Evolutionary conservation across 2,888 invertebrate genomes (phyloP).

Genomic region (Stenodera caucasica): DNA sequence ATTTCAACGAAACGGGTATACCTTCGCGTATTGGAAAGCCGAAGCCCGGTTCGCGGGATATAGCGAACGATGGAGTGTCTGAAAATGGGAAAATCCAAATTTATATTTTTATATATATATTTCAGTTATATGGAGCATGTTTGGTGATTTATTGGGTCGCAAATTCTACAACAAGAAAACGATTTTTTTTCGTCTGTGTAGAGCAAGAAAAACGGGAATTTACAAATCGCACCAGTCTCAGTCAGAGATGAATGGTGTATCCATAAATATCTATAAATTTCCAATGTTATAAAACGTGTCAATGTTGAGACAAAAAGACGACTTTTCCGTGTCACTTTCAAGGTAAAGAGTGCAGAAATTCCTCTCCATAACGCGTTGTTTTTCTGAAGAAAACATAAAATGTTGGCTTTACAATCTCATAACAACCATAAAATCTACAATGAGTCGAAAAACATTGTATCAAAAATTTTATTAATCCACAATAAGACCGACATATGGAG

Average conservation of each 20-base stretch:
- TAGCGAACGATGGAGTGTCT: slow-evolving; percentile 92
- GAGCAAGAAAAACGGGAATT: neutral
- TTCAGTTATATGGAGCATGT: neutral
- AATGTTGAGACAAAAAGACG: too few relatives aligned
- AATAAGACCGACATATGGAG: too few relatives aligned
- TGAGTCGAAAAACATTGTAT: too few relatives aligned
- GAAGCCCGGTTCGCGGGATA: slow-evolving; percentile 90
- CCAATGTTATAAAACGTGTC: neutral
- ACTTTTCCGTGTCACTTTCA: too few relatives aligned
- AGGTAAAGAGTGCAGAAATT: too few relatives aligned
- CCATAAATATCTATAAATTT: slow-evolving; percentile 1
- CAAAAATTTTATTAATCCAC: too few relatives aligned
- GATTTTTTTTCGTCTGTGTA: too few relatives aligned
- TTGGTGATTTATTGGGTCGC: slow-evolving; percentile 19
- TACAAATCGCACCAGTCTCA: slow-evolving; percentile 8
- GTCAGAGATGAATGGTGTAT: slow-evolving; percentile 6
- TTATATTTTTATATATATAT: neutral
- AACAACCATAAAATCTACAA: neutral
- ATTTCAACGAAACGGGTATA: slow-evolving; percentile 84
- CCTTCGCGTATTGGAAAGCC: slow-evolving; percentile 87
- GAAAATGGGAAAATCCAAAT: slow-evolving; percentile 36
- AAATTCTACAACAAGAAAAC: slow-evolving; percentile 12
- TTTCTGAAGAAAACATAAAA: too few relatives aligned
- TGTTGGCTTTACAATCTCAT: neutral
- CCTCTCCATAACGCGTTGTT: too few relatives aligned